phyloP scores from a whole-genome alignment of 2,888 invertebrate genomes.

The Empis stercorea region DNA sequence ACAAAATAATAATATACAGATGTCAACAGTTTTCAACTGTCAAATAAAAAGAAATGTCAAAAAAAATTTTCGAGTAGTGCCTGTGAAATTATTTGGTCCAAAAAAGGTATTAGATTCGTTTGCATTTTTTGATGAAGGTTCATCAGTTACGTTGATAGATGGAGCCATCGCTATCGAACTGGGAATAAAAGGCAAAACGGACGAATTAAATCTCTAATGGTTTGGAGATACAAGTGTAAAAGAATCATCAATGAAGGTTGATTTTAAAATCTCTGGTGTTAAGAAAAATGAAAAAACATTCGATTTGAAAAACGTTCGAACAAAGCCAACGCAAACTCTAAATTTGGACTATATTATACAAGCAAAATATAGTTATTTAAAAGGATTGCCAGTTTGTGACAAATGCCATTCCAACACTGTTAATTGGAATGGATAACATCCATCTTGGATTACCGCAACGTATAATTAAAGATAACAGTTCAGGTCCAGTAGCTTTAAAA shows the following conservation, averaged over 20 bases:
- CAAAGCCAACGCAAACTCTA: constrained; percentile 6
- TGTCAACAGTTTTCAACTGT: constrained; percentile 7
- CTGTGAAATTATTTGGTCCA: constrained; percentile 6
- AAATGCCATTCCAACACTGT: neutral
- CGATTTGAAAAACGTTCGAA: constrained; percentile 8
- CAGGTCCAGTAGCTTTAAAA: neutral
- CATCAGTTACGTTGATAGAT: constrained; percentile 11
- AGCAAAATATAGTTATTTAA: neutral
- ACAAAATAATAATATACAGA: neutral
- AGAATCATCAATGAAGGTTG: constrained; percentile 8
- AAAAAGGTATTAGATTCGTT: neutral
- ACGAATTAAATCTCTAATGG: constrained; percentile 12
- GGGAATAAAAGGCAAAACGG: constrained; percentile 10
- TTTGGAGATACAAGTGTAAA: constrained; percentile 8
- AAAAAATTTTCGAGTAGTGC: constrained; percentile 8
- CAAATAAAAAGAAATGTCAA: neutral
- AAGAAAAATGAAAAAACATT: constrained; percentile 6
- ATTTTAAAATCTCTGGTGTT: constrained; percentile 10
- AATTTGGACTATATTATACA: neutral
- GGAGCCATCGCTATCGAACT: constrained; percentile 6
- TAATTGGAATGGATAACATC: constrained; percentile 5
- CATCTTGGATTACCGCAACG: neutral
- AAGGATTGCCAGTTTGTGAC: constrained; percentile 3
- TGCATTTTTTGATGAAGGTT: constrained; percentile 12
- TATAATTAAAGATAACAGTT: neutral